Conservation (phyloP, 2,888 invertebrate species). For the Chloroclystis v-ata region DNA sequence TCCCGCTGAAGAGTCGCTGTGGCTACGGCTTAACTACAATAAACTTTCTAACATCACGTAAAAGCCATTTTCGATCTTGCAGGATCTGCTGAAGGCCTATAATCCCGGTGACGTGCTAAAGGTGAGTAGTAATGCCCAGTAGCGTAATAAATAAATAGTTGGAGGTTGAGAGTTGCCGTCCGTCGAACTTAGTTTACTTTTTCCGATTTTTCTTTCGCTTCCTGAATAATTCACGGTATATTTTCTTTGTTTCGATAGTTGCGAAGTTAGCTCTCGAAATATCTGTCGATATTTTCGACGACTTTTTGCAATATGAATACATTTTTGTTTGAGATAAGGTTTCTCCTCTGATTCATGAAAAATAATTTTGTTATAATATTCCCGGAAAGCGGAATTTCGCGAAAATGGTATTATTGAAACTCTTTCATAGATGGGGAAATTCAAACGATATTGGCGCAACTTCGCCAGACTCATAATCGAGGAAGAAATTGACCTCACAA, state of each 20-base stretch:
- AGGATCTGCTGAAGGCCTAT: constrained; percentile 15
- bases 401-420: too few relatives aligned
- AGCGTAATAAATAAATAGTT: constrained; percentile 69
- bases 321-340: constrained; percentile 1
- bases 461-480: constrained; percentile 1
- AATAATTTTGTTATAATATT: too few relatives aligned
- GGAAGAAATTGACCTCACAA: constrained; percentile 2
- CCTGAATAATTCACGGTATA: constrained; percentile 54
- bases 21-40: constrained; percentile 12
- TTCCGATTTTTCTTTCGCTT: constrained; percentile 50
- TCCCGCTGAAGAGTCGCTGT: constrained; percentile 34
- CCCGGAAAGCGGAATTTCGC: too few relatives aligned
- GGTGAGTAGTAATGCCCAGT: constrained; percentile 47
- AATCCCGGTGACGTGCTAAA: constrained; percentile 14
- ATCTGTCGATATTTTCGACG: constrained; percentile 16
- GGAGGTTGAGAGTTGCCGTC: constrained; percentile 52
- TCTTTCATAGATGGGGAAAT: not conserved
- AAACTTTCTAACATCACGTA: constrained; percentile 23
- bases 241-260: constrained; percentile 47
- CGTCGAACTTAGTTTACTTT: constrained; percentile 47
- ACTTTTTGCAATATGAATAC: constrained; percentile 16
- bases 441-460: not conserved
- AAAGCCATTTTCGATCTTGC: constrained; percentile 28
- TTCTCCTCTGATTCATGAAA: not conserved
- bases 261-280: constrained; percentile 30